Evolutionary conservation across 2,797 vertebrate genomes (phyloP).

Genomic region (Hemitrygon akajei): DNA sequence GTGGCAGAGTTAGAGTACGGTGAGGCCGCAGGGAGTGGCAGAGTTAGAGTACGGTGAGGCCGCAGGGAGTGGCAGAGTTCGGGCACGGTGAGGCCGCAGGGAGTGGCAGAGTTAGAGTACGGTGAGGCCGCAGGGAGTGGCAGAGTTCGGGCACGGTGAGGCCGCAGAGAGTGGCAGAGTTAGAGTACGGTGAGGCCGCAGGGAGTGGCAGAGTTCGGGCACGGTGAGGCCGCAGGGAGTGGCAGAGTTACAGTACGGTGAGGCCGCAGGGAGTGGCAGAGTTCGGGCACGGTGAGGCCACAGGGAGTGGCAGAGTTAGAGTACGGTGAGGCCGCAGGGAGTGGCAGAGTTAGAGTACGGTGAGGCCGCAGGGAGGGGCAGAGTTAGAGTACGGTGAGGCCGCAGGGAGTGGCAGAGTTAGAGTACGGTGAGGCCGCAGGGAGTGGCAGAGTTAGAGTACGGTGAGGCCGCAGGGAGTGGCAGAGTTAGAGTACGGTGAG

Average conservation of each 20-base stretch:
- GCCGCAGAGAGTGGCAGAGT: neutral
- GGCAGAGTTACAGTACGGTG: neutral
- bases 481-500: neutral
- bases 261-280: neutral
- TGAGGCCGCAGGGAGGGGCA: neutral
- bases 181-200: neutral
- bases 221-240: neutral
- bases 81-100: too few relatives aligned
- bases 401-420: neutral
- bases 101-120: neutral
- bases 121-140: neutral
- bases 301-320: neutral
- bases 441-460: too few relatives aligned
- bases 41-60: neutral
- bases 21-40: neutral
- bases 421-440: neutral
- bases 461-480: neutral
- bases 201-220: too few relatives aligned
- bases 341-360: neutral
- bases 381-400: too few relatives aligned
- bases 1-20: neutral
- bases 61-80: too few relatives aligned
- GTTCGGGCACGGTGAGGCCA: too few relatives aligned
- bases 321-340: neutral
- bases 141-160: too few relatives aligned